Conservation (phyloP, 2,113 vertebrate genomes). For the Hemiprocne comata region DNA sequence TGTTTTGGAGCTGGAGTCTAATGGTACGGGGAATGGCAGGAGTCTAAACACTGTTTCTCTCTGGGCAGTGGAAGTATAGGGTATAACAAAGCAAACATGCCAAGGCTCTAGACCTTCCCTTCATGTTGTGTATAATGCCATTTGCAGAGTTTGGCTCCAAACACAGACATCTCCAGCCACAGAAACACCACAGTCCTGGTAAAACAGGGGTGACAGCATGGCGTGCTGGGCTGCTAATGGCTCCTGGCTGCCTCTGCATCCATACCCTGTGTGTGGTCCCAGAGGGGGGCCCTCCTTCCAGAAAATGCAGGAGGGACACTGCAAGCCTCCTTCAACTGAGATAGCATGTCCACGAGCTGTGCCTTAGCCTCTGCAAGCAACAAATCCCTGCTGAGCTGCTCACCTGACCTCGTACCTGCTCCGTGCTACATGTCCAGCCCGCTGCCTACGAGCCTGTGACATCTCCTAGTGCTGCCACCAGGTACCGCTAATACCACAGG, state of each 20-base stretch:
- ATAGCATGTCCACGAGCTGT: neutral
- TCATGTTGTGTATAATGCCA: neutral
- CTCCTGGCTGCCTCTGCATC: neutral
- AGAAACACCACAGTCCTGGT: neutral
- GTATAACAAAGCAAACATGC: neutral
- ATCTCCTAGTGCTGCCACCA: neutral
- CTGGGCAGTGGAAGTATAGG: neutral
- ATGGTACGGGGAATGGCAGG: neutral
- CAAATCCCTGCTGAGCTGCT: neutral
- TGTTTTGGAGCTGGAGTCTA: neutral
- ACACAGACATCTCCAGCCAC: neutral
- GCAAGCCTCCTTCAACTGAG: neutral
- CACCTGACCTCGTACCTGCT: neutral
- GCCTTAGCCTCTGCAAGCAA: neutral
- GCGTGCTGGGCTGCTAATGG: neutral
- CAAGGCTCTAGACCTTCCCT: neutral
- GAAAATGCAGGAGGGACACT: neutral
- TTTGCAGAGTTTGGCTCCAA: neutral
- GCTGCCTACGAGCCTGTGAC: neutral
- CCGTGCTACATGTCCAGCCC: rapidly evolving
- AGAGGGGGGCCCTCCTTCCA: neutral
- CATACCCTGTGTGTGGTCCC: neutral
- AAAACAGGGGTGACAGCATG: neutral
- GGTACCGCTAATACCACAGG: neutral
- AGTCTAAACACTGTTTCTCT: neutral